These are phyloP conservation scores for Pristionchus japonicus DNA, from an alignment of 2,888 invertebrate genomes.

Conservation along the genomic window DNA sequence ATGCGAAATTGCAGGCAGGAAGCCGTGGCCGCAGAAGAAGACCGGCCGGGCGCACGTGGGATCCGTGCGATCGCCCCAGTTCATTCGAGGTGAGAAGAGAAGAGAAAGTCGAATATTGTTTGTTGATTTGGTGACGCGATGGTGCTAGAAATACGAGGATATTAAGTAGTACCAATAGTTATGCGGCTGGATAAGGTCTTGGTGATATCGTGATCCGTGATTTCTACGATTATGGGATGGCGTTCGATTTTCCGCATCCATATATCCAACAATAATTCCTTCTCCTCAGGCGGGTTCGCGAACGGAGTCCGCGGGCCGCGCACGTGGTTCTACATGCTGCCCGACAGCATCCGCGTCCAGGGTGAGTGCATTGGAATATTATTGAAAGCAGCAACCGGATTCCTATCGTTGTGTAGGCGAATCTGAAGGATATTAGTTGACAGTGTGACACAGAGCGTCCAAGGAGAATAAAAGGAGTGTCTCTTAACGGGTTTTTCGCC, in stretches of 20 bases:
- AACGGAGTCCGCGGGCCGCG: constrained; percentile 94
- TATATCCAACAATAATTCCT: background rate
- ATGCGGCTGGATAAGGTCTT: background rate
- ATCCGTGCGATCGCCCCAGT: constrained; percentile 87
- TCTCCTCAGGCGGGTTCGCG: constrained; percentile 82
- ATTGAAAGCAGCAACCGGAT: no score
- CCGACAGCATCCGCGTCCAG: constrained; percentile 83
- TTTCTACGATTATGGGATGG: background rate
- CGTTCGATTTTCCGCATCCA: background rate
- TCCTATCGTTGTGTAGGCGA: no score
- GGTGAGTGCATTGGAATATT: constrained; percentile 83
- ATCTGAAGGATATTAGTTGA: no score
- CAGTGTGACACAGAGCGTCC: no score
- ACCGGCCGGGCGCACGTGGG: constrained; percentile 91
- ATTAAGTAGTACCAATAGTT: no score
- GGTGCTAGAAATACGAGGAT: background rate
- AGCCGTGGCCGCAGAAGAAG: constrained; percentile 98
- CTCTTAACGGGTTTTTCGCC: no score
- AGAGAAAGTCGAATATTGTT: background rate
- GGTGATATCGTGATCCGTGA: background rate
- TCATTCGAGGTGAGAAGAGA: constrained; percentile 52
- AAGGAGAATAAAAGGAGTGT: no score
- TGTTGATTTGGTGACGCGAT: background rate
- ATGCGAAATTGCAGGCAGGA: constrained; percentile 49
- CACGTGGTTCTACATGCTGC: constrained; percentile 93